Evolutionary conservation across 2,888 invertebrate genomes (phyloP).

Genomic region (Cataglyphis albicans): DNA sequence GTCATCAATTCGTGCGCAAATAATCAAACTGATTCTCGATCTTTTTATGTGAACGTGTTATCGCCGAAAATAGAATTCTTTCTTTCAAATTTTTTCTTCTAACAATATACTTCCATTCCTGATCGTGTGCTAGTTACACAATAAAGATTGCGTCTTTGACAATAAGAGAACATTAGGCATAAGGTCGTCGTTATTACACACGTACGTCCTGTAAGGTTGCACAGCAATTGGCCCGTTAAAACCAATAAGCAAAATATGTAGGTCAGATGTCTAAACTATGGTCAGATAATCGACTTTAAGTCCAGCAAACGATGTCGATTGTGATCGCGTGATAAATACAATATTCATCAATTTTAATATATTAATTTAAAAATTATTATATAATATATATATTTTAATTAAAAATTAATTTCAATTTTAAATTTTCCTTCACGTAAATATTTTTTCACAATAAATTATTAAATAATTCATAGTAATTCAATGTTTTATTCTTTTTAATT

Average conservation of each 20-base stretch:
- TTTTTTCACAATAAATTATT: no score
- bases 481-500: neutral
- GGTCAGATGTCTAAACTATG: slow-evolving; percentile 59
- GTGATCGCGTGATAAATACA: neutral
- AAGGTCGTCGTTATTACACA: slow-evolving; percentile 55
- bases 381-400: neutral
- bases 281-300: slow-evolving; percentile 41
- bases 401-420: neutral
- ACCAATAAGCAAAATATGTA: slow-evolving; percentile 77
- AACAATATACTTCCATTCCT: slow-evolving; percentile 4
- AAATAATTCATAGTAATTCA: neutral
- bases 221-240: slow-evolving; percentile 81
- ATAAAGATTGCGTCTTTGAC: slow-evolving; percentile 58
- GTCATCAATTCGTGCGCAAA: neutral
- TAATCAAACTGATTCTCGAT: neutral
- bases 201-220: slow-evolving; percentile 58
- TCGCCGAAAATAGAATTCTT: slow-evolving; percentile 25
- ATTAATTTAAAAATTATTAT: neutral
- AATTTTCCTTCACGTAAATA: neutral
- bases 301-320: neutral
- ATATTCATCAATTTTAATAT: neutral
- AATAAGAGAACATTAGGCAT: slow-evolving; percentile 60
- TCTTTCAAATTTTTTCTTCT: neutral
- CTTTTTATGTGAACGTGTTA: neutral
- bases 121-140: slow-evolving; percentile 52